Percentiles rank a stretch among this genome's conserved stretches.
phyloP scores from a whole-genome alignment of 2,888 invertebrate genomes.

The Geotrupes spiniger region DNA sequence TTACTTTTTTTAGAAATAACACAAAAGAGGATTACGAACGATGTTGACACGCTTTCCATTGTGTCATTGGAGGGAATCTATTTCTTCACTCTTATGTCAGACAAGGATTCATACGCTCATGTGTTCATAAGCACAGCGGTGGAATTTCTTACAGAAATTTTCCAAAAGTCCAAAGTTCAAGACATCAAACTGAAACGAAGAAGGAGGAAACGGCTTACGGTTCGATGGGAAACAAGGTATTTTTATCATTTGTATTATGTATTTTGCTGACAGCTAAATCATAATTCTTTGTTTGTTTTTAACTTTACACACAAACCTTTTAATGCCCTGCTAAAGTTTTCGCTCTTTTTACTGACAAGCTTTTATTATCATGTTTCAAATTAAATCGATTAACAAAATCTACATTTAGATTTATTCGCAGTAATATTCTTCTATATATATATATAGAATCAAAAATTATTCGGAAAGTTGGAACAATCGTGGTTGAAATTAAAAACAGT shows the following conservation, averaged over 20 bases:
- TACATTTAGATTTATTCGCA: too few species aligned
- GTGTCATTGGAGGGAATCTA: constrained; percentile 16
- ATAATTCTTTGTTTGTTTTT: constrained; percentile 1
- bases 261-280: too few species aligned
- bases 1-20: too few species aligned
- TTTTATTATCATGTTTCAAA: too few species aligned
- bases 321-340: not conserved
- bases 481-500: too few species aligned
- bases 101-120: constrained; percentile 38
- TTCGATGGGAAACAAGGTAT: constrained; percentile 47
- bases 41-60: constrained; percentile 29
- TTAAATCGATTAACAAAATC: too few species aligned
- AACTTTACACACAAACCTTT: not conserved
- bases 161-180: constrained; percentile 30
- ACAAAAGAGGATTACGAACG: not conserved
- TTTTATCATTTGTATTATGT: too few species aligned
- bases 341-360: too few species aligned
- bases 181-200: constrained; percentile 38
- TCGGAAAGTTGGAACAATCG: too few species aligned
- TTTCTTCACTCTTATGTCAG: constrained; percentile 17
- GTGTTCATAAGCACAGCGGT: constrained; percentile 46
- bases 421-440: too few species aligned
- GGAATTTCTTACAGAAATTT: constrained; percentile 41
- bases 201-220: constrained; percentile 38
- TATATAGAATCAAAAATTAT: too few species aligned